Conservation (phyloP, 2,888 invertebrate species). For the Diplazon laetatorius region DNA sequence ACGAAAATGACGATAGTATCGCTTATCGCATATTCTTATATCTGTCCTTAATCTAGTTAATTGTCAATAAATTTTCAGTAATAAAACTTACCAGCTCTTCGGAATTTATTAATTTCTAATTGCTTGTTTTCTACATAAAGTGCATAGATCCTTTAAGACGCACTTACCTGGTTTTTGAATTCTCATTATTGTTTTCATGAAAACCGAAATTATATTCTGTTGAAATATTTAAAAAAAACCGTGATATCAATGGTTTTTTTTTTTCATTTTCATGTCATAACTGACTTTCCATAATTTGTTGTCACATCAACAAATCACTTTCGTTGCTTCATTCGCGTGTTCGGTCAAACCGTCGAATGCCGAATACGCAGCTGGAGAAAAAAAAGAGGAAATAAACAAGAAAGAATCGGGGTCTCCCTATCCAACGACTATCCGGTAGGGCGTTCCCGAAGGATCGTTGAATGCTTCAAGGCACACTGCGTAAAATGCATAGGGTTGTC, state of each 20-base stretch:
- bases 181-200: too few relatives aligned
- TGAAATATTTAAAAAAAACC: too few relatives aligned
- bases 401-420: not conserved
- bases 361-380: conserved; percentile 2
- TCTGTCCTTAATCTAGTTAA: not conserved
- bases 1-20: not conserved
- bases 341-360: not conserved
- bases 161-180: too few relatives aligned
- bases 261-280: not conserved
- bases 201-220: too few relatives aligned
- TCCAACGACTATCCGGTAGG: conserved; percentile 27
- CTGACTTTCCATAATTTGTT: not conserved
- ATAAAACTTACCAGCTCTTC: conserved; percentile 2
- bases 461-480: conserved; percentile 41
- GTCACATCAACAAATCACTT: not conserved
- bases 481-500: conserved; percentile 42
- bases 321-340: not conserved
- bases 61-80: not conserved
- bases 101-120: not conserved
- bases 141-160: too few relatives aligned
- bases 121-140: not conserved
- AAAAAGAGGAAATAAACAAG: conserved; percentile 3
- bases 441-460: conserved; percentile 35
- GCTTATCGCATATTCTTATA: not conserved
- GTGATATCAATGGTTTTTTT: too few relatives aligned